Percentiles rank a stretch among this genome's conserved stretches.
Conservation (phyloP, 2,797 vertebrate species). For the Erpetoichthys calabaricus region DNA sequence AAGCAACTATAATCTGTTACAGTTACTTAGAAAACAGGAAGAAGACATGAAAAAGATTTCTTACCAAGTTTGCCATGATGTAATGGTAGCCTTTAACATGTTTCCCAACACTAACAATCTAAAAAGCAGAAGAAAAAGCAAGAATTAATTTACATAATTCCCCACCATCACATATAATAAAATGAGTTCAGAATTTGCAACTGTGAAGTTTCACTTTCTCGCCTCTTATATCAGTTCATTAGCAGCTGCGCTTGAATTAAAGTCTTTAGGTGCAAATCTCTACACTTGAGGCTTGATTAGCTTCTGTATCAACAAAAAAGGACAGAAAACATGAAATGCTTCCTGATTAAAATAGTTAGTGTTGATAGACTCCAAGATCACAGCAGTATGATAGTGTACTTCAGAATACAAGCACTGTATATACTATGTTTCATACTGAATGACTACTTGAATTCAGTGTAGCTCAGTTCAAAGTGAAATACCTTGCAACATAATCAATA, state of each 20-base stretch:
- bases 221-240: slow-evolving; percentile 12
- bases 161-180: slow-evolving; percentile 21
- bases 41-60: slow-evolving; percentile 15
- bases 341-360: no score
- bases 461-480: no score
- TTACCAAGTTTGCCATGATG: slow-evolving; percentile 96
- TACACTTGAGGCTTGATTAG: not conserved
- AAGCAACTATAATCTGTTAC: no score
- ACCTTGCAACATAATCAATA: no score
- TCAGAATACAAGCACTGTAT: no score
- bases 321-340: no score
- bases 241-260: slow-evolving; percentile 9
- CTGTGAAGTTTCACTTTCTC: no score
- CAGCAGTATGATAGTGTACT: no score
- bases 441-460: no score
- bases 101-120: slow-evolving; percentile 95
- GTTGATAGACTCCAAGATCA: no score
- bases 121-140: slow-evolving; percentile 23
- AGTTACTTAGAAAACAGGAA: not conserved
- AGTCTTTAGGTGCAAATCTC: slow-evolving; percentile 7
- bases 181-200: slow-evolving; percentile 11
- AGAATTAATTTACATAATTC: slow-evolving; percentile 26
- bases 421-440: no score
- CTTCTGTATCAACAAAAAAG: no score
- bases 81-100: slow-evolving; percentile 97